Evolutionary conservation across 1,140 invertebrate genomes (phyloP), one percentile per base, ranked within the genome.

Genomic region (Portunus trituberculatus): DNA sequence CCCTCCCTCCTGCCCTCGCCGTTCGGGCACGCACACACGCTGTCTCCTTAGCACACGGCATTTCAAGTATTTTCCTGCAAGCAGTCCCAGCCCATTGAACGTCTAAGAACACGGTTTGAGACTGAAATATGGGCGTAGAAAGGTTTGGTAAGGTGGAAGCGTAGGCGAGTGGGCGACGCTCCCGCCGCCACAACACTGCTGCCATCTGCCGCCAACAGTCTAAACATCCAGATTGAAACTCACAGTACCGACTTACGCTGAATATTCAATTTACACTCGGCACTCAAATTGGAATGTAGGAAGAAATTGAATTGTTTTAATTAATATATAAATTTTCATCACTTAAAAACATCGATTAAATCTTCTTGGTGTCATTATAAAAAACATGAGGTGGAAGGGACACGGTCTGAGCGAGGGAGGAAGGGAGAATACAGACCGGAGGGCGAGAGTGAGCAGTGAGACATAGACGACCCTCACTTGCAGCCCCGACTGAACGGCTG

Each of bases 181-280:
- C 90, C 90, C 59, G 29, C 59, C 90, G 76, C 90, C 28, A 76
- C 28, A 39, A 91, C 90, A 91, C 90, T 91, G 28, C 52, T 67
- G 90, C 90, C 90, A 76, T 39, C 90, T 91, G 90, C 28, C 90
- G 90, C 48, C 90, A 91, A 1, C 90, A 39, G 52, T 48, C 14
- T 4, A 29, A 91, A 91, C 90, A 25, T 76, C 90, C 52, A 76
- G 3, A 29, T n/a, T 46, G 76, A 76, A 91, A 76, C 48, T 91
- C 89, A 46, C 39, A 89, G 39, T 28, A 28, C 87, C 46, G 29
- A 91, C 89, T 91, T 91, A 16, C 6, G 20, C 25, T 76, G n/a
- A 76, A 76, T 76, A 76, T 76, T 76, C 20, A 76, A 25, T 76
- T 76, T 76, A 76, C n/a, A 76, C 67, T 76, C 67, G 20, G n/a